Percentiles rank a stretch among this genome's conserved stretches.
Conservation (phyloP, 2,888 invertebrate genomes). For the Nymphalis c-album region DNA sequence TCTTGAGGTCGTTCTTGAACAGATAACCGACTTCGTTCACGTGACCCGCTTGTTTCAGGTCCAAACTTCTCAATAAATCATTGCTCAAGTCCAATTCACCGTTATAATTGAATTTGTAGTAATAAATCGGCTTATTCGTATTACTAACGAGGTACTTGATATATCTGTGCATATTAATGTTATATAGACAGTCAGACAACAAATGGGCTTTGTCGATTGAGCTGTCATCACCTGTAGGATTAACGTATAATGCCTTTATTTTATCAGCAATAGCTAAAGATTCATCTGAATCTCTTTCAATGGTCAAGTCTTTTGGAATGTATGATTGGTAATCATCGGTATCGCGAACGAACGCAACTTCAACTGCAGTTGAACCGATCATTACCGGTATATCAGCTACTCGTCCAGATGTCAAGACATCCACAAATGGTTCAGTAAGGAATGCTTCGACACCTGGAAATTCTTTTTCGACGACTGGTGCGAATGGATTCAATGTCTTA, state of each 20-base stretch:
- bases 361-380: conserved; percentile 63
- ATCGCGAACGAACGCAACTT: conserved; percentile 51
- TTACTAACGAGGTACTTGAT: conserved; percentile 62
- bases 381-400: conserved; percentile 65
- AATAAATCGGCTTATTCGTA: conserved; percentile 64
- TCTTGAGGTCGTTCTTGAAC: conserved; percentile 62
- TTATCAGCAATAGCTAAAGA: conserved; percentile 55
- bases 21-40: conserved; percentile 69
- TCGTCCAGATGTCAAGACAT: conserved; percentile 65
- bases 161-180: conserved; percentile 62
- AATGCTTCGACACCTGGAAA: conserved; percentile 65
- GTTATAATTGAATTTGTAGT: conserved; percentile 70
- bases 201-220: conserved; percentile 59
- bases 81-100: conserved; percentile 62
- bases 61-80: conserved; percentile 45
- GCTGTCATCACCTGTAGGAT: conserved; percentile 51
- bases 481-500: conserved; percentile 43
- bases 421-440: conserved; percentile 61
- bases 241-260: conserved; percentile 63
- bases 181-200: conserved; percentile 58
- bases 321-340: conserved; percentile 59
- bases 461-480: conserved; percentile 65
- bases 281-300: conserved; percentile 58
- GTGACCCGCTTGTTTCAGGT: conserved; percentile 58
- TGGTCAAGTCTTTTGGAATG: conserved; percentile 61